Percentiles rank a stretch among this genome's conserved stretches.
Conservation (phyloP, 1,140 invertebrate genomes). For the Argopecten irradians region DNA sequence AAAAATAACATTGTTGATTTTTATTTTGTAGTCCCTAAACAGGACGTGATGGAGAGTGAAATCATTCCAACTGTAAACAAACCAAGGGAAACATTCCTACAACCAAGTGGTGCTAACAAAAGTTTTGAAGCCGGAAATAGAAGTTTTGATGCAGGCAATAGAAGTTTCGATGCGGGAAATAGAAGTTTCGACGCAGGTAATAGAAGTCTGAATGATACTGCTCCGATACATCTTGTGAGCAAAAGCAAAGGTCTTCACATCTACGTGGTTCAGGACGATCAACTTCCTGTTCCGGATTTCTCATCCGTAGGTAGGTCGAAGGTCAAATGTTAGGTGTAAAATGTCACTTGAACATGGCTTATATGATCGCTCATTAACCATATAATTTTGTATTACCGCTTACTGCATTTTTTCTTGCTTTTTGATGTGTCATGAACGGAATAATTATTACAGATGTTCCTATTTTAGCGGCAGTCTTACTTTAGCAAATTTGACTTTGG, state of each 20-base stretch:
- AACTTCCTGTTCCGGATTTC: constrained; percentile 44
- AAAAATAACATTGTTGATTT: too few relatives aligned
- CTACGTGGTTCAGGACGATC: constrained; percentile 49
- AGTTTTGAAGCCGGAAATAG: not conserved
- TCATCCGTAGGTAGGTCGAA: constrained; percentile 34
- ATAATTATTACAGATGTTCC: too few relatives aligned
- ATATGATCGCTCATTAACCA: not conserved
- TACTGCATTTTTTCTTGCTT: not conserved
- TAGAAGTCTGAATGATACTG: not conserved
- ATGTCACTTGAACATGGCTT: not conserved
- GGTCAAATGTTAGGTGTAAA: not conserved
- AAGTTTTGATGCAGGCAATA: not conserved
- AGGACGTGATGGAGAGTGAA: not conserved
- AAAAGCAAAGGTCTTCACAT: constrained; percentile 49
- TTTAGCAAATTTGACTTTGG: too few relatives aligned
- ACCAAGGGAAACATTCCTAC: not conserved
- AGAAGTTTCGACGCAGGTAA: not conserved
- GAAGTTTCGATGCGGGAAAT: not conserved
- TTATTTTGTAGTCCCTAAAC: not conserved
- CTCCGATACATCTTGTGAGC: constrained; percentile 24
- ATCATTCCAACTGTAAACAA: not conserved
- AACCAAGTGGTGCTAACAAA: not conserved
- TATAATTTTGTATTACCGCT: not conserved
- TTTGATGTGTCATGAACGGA: not conserved
- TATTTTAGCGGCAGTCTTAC: too few relatives aligned